phyloP scores from a whole-genome alignment of 2,113 vertebrate genomes.

The Nothocercus julius region DNA sequence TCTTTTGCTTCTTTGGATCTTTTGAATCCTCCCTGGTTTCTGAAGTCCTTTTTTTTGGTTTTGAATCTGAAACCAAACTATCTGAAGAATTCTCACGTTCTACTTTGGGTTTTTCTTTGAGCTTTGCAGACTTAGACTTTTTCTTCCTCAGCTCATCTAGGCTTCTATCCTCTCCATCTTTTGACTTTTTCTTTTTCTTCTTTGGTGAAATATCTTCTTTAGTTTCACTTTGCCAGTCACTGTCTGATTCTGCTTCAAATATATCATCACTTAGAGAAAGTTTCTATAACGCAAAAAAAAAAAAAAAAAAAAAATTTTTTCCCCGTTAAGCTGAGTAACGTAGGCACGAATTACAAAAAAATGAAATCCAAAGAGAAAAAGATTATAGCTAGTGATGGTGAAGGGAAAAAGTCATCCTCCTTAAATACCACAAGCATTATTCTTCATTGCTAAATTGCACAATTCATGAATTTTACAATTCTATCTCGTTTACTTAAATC shows the following conservation, averaged over 20 bases:
- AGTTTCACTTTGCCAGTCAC: slow-evolving; percentile 82
- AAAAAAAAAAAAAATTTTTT: not conserved
- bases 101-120: slow-evolving; percentile 83
- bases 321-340: not conserved
- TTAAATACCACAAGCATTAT: not conserved
- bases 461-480: not conserved
- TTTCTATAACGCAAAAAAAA: slow-evolving; percentile 77
- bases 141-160: slow-evolving; percentile 78
- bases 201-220: slow-evolving; percentile 81
- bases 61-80: slow-evolving; percentile 68
- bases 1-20: slow-evolving; percentile 87
- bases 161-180: slow-evolving; percentile 70
- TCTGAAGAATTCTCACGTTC: slow-evolving; percentile 77
- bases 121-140: slow-evolving; percentile 83
- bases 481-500: not conserved
- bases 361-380: not conserved
- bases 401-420: not conserved
- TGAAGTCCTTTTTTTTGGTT: slow-evolving; percentile 79
- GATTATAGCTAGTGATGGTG: rapidly evolving
- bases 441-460: not conserved
- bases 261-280: slow-evolving; percentile 85
- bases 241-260: slow-evolving; percentile 91
- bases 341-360: not conserved
- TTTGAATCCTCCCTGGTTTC: slow-evolving; percentile 86
- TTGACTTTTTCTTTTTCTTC: slow-evolving; percentile 85